Conservation (phyloP, 2,113 vertebrate genomes). For the Eulemur macaco region DNA sequence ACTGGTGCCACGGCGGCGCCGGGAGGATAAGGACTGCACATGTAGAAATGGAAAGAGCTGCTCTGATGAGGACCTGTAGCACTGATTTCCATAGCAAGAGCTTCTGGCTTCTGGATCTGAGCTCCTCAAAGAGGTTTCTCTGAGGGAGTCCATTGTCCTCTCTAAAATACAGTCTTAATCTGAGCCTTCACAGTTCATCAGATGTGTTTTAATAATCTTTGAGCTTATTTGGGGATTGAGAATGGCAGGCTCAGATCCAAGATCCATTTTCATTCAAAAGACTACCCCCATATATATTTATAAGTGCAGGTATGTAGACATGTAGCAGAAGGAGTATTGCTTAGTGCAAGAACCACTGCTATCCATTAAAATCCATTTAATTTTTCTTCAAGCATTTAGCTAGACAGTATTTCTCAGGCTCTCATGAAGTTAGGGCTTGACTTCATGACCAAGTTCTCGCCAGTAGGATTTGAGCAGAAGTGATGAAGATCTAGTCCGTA, state of each 20-base stretch:
- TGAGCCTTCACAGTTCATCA: not conserved
- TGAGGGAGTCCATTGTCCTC: not conserved
- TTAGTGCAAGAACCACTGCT: not conserved
- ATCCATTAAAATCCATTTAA: not conserved
- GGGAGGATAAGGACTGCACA: not conserved
- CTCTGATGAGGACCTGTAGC: not conserved
- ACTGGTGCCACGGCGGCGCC: not conserved
- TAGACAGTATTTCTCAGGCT: not conserved
- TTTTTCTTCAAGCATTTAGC: not conserved
- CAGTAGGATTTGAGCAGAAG: not conserved
- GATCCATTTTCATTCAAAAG: not conserved
- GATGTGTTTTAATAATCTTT: not conserved
- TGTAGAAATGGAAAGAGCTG: not conserved
- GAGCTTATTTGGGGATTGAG: not conserved
- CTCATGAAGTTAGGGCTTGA: not conserved
- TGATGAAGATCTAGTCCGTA: not conserved
- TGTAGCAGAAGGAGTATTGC: not conserved
- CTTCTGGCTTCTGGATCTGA: not conserved
- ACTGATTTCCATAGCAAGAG: not conserved
- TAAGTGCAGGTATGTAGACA: not conserved
- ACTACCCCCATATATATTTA: not conserved
- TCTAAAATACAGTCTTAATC: not conserved
- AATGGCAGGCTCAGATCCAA: not conserved
- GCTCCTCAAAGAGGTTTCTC: not conserved
- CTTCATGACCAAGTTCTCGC: not conserved